phyloP scores from a whole-genome alignment of 2,797 vertebrate species.

The Fundulus diaphanus region DNA sequence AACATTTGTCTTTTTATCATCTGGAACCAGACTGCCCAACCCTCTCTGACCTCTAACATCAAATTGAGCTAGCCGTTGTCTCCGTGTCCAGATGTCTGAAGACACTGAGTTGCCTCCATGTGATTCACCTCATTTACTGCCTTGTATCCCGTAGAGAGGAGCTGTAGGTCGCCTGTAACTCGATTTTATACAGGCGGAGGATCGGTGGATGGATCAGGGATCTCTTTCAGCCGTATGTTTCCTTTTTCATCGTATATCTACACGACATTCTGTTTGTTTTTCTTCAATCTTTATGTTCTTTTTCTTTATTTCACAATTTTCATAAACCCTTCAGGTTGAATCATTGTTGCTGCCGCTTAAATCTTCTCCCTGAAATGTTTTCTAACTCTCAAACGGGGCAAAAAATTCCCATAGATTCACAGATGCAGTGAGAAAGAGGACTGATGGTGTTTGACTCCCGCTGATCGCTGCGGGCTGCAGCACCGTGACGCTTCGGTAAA shows the following conservation, averaged over 20 bases:
- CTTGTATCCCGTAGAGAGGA: neutral
- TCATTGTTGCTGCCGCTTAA: neutral
- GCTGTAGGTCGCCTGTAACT: neutral
- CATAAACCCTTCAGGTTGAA: no score
- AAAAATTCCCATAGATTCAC: constrained; percentile 43
- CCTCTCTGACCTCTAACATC: neutral
- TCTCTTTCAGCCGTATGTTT: no score
- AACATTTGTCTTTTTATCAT: neutral
- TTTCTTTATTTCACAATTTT: neutral
- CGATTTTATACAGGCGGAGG: neutral
- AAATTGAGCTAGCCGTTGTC: neutral
- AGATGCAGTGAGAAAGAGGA: constrained; percentile 42
- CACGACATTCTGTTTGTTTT: no score
- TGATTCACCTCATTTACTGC: neutral
- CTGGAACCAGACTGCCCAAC: neutral
- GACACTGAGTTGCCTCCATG: neutral
- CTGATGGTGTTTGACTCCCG: constrained; percentile 16
- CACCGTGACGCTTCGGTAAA: constrained; percentile 55
- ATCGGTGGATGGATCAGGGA: no score
- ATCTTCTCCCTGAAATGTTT: neutral
- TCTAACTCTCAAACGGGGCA: constrained; percentile 5
- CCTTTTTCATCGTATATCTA: no score
- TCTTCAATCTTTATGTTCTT: neutral
- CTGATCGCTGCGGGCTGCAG: constrained; percentile 29
- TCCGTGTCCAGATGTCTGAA: neutral